Base-by-base conservation (phyloP, 2,888 invertebrate species). In the Apotomis betuletana region DNA sequence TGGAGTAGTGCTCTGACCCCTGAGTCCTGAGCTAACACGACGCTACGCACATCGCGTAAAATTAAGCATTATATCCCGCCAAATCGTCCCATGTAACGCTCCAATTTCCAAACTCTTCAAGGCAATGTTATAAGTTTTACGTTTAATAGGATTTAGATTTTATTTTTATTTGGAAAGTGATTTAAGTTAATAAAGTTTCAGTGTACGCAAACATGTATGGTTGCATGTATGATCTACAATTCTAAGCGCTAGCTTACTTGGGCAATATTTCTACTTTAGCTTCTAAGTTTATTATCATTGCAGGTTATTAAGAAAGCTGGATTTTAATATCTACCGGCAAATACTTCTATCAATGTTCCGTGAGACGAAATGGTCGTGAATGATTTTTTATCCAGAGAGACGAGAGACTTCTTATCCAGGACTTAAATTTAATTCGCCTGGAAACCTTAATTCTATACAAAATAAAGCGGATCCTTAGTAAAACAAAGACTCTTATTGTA, bases 291-390 rank as follows among this genome's bases (percentile, higher is more conserved):
- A 38, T n/a, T 38, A 12, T 58, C 10, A 58, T 38, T 58, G 10
- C 5, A 61, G 1, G 10, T 5, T 3, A 60, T 9, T 46, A 9
- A 60, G 5, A 13, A 55, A 41, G 36, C 44, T 27, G 10, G 44
- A 51, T 59, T 8, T 13, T 60, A 60, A 60, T 41, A 38, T 41
- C 41, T 67, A 72, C 58, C 51, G 27, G 49, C 67, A 67, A 67
- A 41, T 75, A 69, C 69, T 74, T 84, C 84, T 85, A 86, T 63
- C 41, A 81, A 92, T 91, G 92, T 89, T 83, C 82, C 78, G 85
- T 90, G 91, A 88, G 76, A 84, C 85, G 89, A 86, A 86, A 91
- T 92, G 91, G 87, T 75, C 74, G 81, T 92, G 91, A 87, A 76
- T 60, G 67, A 70, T 68, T 67, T 58, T 74, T 64, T 61, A 52